Base-by-base conservation (phyloP, 37 sponge, comb jelly and placozoan genomes). In the Agelas oroides region DNA sequence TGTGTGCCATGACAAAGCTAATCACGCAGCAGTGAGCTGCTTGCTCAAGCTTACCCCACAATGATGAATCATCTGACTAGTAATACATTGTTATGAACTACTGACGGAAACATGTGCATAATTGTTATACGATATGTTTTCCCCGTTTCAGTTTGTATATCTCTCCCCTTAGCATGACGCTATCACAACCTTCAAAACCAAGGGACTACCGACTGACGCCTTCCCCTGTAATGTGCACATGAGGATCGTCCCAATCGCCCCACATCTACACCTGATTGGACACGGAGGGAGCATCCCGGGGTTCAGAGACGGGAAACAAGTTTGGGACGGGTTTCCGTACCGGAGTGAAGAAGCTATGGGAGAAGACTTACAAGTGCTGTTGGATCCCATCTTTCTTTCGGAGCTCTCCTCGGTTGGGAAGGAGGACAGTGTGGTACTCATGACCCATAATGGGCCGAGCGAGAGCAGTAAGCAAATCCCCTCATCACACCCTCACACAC, bases 381-480 rank as follows among this genome's bases (percentile, higher is more conserved):
- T 93, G 0, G 85, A 87, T 27, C 75, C 83, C 30, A 41, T 86
- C 18, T 75, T 88, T 32, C 18, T 70, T 0, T 27, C 36, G 27
- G 79, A 86, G 25, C 38, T 34, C 11, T 57, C 63, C 20, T 39
- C 65, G 17, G 41, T 84, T 23, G 31, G 38, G 14, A 65, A 65
- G 0, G 59, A 84, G 59, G 92, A 96, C 37, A 58, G 74, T 31
- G 75, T 91, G 13, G 88, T 96, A 38, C 71, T 96, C 17, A 96
- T 96, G 97, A 92, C 95, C 15, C 97, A 96, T 69, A 57, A 33
- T 75, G 97, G 97, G 36, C 97, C 97, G 28, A 66, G 56, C 12
- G 59, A 86, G 6, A 77, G 83, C 33, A 77, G 94, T 83, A 75
- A 64, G 54, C 37, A 41, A n/a, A n/a, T n/a, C n/a, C n/a, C n/a